A percentile compares a stretch with the other conserved stretches of the same genome.
Conservation (phyloP, 2,888 invertebrate genomes). For the Idaea straminata region DNA sequence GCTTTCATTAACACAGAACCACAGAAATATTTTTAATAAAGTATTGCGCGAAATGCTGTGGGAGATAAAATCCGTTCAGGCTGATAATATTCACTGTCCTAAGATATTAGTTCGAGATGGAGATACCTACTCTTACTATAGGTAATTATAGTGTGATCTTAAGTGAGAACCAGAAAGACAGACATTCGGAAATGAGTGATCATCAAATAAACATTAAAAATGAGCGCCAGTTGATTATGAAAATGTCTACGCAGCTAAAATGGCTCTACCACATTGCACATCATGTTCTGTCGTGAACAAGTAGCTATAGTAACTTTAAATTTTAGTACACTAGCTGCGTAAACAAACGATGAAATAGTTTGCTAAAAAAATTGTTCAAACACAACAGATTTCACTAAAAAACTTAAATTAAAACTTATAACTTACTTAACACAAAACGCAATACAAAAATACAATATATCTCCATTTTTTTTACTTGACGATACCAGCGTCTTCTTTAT, state of each 20-base stretch:
- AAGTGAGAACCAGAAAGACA: not conserved
- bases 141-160: too few species aligned
- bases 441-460: constrained; percentile 31
- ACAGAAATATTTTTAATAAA: too few species aligned
- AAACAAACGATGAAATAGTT: constrained; percentile 7
- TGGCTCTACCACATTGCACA: too few species aligned
- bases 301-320: too few species aligned
- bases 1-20: too few species aligned
- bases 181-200: not conserved
- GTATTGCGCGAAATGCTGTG: too few species aligned
- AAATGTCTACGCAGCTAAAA: not conserved
- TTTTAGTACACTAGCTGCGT: constrained; percentile 12
- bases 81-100: too few species aligned
- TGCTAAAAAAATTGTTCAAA: not conserved
- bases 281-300: too few species aligned
- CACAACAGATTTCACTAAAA: constrained; percentile 2
- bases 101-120: too few species aligned
- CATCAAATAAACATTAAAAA: not conserved
- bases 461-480: constrained; percentile 32
- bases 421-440: constrained; percentile 23
- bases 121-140: too few species aligned
- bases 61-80: too few species aligned
- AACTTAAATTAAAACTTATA: constrained; percentile 10
- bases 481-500: constrained; percentile 43
- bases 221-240: not conserved